Evolutionary conservation across 2,888 invertebrate genomes (phyloP), one percentile per base, ranked within the genome.

Genomic region (Pasiphila rectangulata): DNA sequence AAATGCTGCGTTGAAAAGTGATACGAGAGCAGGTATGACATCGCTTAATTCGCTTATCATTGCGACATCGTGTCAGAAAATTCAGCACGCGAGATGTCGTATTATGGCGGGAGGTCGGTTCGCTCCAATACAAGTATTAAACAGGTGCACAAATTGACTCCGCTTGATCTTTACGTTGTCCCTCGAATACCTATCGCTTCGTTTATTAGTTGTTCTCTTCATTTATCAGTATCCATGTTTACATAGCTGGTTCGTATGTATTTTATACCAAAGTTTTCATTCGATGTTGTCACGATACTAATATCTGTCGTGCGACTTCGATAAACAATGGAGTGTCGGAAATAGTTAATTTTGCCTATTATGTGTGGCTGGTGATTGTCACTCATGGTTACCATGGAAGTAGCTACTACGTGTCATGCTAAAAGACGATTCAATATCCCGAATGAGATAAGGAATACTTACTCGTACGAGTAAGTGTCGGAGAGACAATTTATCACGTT

Each of bases 131-230:
- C n/a, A n/a, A n/a, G n/a, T 32, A 32, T 24, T 51, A 17, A 51
- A 51, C 46, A 45, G 40, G 57, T 54, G 53, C 20, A 41, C 51
- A 60, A 64, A 59, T 57, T 57, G 49, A 52, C 57, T 60, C 57
- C 56, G 39, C 63, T 67, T 68, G 64, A 68, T 67, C 69, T 61
- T 42, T 56, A 56, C 39, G 49, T 59, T 61, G 56, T 69, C 68
- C 63, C 49, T 55, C 50, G 51, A 57, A 54, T 57, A 47, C 45
- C 44, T 45, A 52, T 54, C 49, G 53, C 51, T 59, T 27, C 48
- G 46, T 36, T 54, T 42, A 65, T 70, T 68, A 66, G 45, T 12
- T 7, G 57, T 43, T 49, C 52, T 12, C 30, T 13, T 24, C 20
- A 40, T 27, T 44, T 30, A 32, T 32, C 9, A 32, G 41, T 16